Evolutionary conservation across 1,140 invertebrate genomes (phyloP).

Genomic region (Metaphire vulgaris): DNA sequence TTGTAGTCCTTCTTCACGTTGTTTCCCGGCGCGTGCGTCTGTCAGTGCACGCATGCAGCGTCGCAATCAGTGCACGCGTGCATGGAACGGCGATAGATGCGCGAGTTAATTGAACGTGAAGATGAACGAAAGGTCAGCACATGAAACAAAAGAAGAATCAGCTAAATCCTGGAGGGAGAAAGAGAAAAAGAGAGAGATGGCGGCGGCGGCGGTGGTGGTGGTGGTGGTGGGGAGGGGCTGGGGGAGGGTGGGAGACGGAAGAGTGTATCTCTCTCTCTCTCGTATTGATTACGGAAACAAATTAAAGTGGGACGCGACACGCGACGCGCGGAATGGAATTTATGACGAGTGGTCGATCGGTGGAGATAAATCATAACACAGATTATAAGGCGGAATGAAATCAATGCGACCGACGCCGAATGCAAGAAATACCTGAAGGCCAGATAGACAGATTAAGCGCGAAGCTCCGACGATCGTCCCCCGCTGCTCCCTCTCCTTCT

Average conservation of each 20-base stretch:
- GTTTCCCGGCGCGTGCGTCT: too few species aligned
- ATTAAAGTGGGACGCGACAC: not conserved
- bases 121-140: not conserved
- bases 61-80: too few species aligned
- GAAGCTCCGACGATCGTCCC: too few species aligned
- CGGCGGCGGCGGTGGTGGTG: not conserved
- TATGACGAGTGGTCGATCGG: not conserved
- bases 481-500: not conserved
- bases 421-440: too few species aligned
- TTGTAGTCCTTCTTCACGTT: too few species aligned
- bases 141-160: not conserved
- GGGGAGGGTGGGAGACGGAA: too few species aligned
- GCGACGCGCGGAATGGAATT: not conserved
- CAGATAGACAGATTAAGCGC: too few species aligned
- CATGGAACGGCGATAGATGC: too few species aligned
- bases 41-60: too few species aligned
- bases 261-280: too few species aligned
- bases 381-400: not conserved
- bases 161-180: too few species aligned
- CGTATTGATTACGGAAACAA: not conserved
- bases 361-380: not conserved
- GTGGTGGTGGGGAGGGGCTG: not conserved
- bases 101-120: too few species aligned
- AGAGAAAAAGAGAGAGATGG: not conserved
- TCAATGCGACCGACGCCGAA: not conserved